These are phyloP conservation scores for Hemibates koningsi DNA, from an alignment of 2,113 vertebrate species.

Conservation along the genomic window DNA sequence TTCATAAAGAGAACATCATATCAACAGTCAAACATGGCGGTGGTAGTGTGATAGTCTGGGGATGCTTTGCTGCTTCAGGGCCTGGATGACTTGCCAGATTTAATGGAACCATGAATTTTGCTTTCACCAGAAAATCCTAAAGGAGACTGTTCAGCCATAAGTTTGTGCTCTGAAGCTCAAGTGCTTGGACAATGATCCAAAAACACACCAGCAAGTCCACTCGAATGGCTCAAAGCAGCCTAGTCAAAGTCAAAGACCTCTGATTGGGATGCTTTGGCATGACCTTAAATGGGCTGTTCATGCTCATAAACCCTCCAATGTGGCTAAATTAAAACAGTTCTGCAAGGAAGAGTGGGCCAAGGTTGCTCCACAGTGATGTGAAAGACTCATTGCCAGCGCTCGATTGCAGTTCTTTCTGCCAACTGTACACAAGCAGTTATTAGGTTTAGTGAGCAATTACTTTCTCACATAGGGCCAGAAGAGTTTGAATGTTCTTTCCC, in stretches of 20 bases:
- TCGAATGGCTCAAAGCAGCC: background rate
- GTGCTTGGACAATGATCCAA: background rate
- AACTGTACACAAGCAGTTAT: background rate
- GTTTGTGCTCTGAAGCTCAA: background rate
- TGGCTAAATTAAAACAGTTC: background rate
- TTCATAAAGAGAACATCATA: background rate
- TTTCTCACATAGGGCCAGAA: background rate
- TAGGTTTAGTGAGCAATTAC: background rate
- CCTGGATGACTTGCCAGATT: background rate
- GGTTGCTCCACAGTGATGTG: background rate
- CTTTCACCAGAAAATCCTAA: background rate
- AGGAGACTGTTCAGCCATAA: background rate
- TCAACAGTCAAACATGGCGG: background rate
- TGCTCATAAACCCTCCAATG: background rate
- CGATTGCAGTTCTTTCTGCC: background rate
- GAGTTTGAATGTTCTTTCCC: background rate
- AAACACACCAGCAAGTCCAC: background rate
- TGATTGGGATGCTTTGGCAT: background rate
- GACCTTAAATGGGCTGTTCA: background rate
- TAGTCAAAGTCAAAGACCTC: background rate
- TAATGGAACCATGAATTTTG: background rate
- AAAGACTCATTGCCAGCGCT: background rate
- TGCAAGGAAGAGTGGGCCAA: background rate
- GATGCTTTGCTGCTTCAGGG: background rate
- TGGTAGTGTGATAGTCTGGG: background rate